A percentile compares a stretch with the other conserved stretches of the same genome.
Conservation (phyloP, 64 coral and sea anemone species). For the Cladopsammia gracilis region DNA sequence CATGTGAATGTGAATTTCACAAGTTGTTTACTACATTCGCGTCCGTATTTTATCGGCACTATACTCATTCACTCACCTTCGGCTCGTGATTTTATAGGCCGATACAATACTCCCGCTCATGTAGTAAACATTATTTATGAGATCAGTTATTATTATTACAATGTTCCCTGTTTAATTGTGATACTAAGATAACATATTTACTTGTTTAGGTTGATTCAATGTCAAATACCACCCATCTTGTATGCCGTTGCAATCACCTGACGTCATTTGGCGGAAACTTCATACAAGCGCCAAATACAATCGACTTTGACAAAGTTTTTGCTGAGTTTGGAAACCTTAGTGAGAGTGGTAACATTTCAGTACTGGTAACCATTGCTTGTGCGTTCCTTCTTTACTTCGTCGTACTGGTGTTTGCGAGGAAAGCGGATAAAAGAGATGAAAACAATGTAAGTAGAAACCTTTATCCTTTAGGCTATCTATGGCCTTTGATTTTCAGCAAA, state of each 20-base stretch:
- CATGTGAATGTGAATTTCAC: too few species aligned
- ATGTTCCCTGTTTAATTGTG: not conserved
- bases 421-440: conserved; percentile 52
- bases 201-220: conserved; percentile 11
- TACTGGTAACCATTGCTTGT: conserved; percentile 45
- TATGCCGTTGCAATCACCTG: conserved; percentile 58
- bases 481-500: too few species aligned
- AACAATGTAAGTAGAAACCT: conserved; percentile 4
- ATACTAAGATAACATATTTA: not conserved
- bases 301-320: conserved; percentile 58
- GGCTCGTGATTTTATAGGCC: too few species aligned
- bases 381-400: conserved; percentile 39
- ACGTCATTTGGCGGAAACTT: conserved; percentile 47
- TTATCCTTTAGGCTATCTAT: not conserved
- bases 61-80: too few species aligned
- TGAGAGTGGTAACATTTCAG: conserved; percentile 51
- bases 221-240: conserved; percentile 7
- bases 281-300: conserved; percentile 39
- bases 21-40: too few species aligned
- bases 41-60: too few species aligned
- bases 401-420: conserved; percentile 17
- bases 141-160: not conserved
- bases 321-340: conserved; percentile 40
- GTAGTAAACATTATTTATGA: too few species aligned
- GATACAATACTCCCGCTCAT: too few species aligned